Conservation (phyloP, 2,888 invertebrate genomes). For the Tenthredo mesomela region DNA sequence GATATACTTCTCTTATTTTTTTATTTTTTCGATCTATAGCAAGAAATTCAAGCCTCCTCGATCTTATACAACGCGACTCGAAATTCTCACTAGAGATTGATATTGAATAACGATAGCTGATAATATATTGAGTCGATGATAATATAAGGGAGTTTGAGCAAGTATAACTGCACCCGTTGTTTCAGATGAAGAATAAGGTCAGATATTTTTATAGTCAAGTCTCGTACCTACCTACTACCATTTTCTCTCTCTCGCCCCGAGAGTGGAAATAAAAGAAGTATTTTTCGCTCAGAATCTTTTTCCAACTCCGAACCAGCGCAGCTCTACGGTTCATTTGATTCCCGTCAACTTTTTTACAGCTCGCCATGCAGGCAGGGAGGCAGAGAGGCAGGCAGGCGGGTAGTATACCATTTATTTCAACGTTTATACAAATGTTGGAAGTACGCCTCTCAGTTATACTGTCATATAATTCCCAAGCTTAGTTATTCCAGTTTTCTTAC, state of each 20-base stretch:
- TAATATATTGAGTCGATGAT: background rate
- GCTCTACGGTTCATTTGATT: conserved; percentile 38
- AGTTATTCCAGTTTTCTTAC: background rate
- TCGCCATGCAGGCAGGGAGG: background rate
- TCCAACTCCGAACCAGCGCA: background rate
- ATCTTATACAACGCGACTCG: background rate
- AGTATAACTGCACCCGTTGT: conserved; percentile 24
- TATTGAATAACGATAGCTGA: background rate
- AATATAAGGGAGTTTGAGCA: background rate
- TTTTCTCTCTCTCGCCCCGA: background rate
- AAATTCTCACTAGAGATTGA: background rate
- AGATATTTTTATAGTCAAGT: conserved; percentile 47
- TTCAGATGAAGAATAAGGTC: conserved; percentile 38
- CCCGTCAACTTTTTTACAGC: conserved; percentile 34
- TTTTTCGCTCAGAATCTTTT: conserved; percentile 34
- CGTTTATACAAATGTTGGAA: background rate
- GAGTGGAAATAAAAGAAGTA: conserved; percentile 19
- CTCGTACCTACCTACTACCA: background rate
- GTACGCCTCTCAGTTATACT: background rate
- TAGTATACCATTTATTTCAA: background rate
- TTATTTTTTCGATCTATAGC: too few relatives aligned
- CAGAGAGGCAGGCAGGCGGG: background rate
- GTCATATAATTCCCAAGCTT: background rate
- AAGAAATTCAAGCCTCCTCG: background rate
- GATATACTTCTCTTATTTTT: too few relatives aligned